phyloP scores from a whole-genome alignment of 1,140 invertebrate genomes.

The Cepaea nemoralis region DNA sequence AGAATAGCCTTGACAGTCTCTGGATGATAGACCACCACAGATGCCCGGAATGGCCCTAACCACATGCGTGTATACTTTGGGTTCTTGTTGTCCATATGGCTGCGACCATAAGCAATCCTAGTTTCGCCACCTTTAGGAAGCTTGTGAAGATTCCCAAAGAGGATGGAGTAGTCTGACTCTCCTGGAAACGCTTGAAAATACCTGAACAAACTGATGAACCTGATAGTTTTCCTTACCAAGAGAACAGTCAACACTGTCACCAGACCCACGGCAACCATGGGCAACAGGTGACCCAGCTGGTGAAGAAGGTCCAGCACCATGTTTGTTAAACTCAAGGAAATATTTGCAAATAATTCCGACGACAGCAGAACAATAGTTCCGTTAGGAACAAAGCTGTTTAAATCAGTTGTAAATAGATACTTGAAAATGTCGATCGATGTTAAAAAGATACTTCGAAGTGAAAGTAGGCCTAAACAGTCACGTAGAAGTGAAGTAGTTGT shows the following conservation, averaged over 20 bases:
- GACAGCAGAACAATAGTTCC: too few relatives aligned
- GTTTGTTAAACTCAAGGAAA: neutral
- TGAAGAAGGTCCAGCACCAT: neutral
- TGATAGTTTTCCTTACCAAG: neutral
- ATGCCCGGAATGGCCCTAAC: slow-evolving; percentile 46
- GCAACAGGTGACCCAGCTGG: neutral
- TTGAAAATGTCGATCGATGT: too few relatives aligned
- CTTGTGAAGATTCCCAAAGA: slow-evolving; percentile 28
- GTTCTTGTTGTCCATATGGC: slow-evolving; percentile 33
- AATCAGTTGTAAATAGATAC: too few relatives aligned
- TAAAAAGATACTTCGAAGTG: too few relatives aligned
- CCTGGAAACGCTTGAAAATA: slow-evolving; percentile 3
- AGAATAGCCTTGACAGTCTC: slow-evolving; percentile 52
- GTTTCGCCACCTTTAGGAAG: slow-evolving; percentile 18
- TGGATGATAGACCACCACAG: slow-evolving; percentile 49
- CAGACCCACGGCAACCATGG: neutral
- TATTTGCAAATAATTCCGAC: too few relatives aligned
- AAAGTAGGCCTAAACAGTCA: too few relatives aligned
- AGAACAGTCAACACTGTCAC: neutral
- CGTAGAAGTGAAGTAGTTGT: too few relatives aligned
- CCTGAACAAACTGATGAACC: neutral
- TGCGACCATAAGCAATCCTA: slow-evolving; percentile 36
- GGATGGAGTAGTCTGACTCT: neutral
- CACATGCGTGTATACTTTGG: slow-evolving; percentile 49
- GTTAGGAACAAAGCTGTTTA: too few relatives aligned